Conservation (phyloP, 1,140 invertebrate genomes). For the Xylocopa sonorina region DNA sequence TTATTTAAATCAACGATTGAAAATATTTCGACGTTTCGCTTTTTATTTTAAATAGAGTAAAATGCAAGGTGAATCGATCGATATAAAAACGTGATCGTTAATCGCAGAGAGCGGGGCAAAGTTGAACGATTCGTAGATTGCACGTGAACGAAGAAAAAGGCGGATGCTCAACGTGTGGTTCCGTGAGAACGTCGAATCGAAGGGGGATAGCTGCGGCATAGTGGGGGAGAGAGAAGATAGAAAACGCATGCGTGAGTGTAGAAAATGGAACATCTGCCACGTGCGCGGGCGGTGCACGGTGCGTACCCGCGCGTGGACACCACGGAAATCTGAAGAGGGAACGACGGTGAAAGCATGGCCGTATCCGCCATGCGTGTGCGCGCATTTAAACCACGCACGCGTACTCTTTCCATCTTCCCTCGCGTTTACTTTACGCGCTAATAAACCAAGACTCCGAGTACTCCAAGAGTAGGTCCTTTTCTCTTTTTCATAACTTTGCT, state of each 20-base stretch:
- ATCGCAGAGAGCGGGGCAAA: not conserved
- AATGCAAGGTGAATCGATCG: too few relatives aligned
- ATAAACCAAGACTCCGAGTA: too few relatives aligned
- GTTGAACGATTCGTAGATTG: not conserved
- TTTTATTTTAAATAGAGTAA: too few relatives aligned
- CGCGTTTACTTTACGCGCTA: too few relatives aligned
- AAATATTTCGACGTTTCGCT: too few relatives aligned
- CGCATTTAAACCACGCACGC: slow-evolving; percentile 20
- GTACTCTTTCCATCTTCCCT: slow-evolving; percentile 9
- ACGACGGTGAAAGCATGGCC: slow-evolving; percentile 73
- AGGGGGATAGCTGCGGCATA: slow-evolving; percentile 31
- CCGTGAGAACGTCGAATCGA: slow-evolving; percentile 4
- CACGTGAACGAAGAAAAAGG: not conserved
- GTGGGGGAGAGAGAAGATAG: slow-evolving; percentile 36
- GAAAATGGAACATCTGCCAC: slow-evolving; percentile 74
- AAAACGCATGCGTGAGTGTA: slow-evolving; percentile 69
- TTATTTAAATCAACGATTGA: too few relatives aligned
- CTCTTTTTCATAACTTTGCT: too few relatives aligned
- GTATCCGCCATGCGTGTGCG: slow-evolving; percentile 71
- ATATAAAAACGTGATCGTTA: too few relatives aligned
- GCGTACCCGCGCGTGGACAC: slow-evolving; percentile 68
- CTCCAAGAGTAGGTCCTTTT: too few relatives aligned
- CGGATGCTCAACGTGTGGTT: slow-evolving; percentile 3
- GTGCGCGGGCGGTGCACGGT: slow-evolving; percentile 72
- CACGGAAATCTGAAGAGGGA: slow-evolving; percentile 66